Conservation (phyloP, 30 jellyfish, hydroid and myxozoan genomes). For the Catostylus mosaicus region DNA sequence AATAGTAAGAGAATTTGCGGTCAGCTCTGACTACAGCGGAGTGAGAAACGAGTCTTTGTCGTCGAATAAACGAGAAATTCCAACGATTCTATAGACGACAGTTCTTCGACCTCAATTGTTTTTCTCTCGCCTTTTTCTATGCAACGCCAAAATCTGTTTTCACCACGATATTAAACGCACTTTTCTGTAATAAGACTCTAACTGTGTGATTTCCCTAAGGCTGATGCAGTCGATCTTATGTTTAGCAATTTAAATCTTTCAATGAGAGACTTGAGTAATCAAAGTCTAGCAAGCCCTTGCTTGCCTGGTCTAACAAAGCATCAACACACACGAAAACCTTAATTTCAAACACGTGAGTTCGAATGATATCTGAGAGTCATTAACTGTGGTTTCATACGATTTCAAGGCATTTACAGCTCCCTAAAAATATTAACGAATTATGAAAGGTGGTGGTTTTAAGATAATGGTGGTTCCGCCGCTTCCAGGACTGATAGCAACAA, state of each 20-base stretch:
- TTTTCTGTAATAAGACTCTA: background rate
- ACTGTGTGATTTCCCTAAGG: background rate
- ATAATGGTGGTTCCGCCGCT: no score
- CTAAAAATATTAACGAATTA: no score
- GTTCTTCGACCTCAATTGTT: background rate
- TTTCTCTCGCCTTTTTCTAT: background rate
- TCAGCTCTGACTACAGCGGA: background rate
- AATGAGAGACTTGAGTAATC: conserved; percentile 24
- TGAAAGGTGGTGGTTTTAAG: no score
- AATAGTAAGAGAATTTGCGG: background rate
- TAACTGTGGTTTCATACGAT: background rate
- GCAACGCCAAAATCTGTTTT: background rate
- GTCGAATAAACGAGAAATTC: background rate
- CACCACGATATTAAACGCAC: background rate
- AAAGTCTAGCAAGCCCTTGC: conserved; percentile 12
- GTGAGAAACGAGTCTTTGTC: background rate
- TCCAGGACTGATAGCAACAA: no score
- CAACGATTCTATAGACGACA: background rate
- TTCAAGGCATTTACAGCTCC: background rate
- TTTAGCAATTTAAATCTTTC: conserved; percentile 10
- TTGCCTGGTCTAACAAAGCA: background rate
- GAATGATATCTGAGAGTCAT: background rate
- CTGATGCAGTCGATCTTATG: background rate
- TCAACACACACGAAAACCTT: background rate
- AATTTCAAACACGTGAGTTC: conserved; percentile 1